Conservation (phyloP, 2,113 vertebrate genomes). For the Petrocephalus microphthalmus region DNA sequence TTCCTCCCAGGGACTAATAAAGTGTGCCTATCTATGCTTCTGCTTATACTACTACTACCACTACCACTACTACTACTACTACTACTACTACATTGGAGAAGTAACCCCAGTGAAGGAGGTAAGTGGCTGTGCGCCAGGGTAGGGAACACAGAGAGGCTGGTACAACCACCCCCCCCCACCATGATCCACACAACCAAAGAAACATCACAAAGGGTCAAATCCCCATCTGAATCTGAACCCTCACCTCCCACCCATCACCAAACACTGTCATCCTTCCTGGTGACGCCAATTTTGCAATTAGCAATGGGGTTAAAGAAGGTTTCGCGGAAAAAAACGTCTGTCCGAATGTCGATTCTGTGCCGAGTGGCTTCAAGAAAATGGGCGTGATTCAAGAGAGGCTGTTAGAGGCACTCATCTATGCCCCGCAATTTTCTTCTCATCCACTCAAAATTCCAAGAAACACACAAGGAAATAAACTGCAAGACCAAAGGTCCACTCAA, state of each 20-base stretch:
- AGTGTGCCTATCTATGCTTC: neutral
- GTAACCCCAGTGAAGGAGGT: neutral
- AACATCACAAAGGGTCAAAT: neutral
- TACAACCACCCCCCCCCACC: neutral
- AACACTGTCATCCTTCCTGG: neutral
- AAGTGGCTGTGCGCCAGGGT: neutral
- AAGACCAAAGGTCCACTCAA: neutral
- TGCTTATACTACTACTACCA: too few relatives aligned
- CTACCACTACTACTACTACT: too few relatives aligned
- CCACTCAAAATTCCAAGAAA: neutral
- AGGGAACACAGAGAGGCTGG: neutral
- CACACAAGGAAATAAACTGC: neutral
- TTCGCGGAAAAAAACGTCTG: neutral
- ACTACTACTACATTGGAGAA: too few relatives aligned
- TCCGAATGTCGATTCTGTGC: neutral
- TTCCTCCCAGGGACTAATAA: neutral
- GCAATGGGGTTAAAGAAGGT: neutral
- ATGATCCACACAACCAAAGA: neutral
- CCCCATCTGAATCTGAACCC: neutral
- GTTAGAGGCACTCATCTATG: neutral
- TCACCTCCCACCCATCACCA: neutral
- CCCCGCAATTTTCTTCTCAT: neutral
- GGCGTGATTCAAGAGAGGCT: neutral
- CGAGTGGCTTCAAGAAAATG: neutral
- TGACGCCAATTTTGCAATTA: neutral